These are phyloP conservation scores for Phyllotreta cruciferae DNA, from an alignment of 2,888 invertebrate species.

Conservation along the genomic window DNA sequence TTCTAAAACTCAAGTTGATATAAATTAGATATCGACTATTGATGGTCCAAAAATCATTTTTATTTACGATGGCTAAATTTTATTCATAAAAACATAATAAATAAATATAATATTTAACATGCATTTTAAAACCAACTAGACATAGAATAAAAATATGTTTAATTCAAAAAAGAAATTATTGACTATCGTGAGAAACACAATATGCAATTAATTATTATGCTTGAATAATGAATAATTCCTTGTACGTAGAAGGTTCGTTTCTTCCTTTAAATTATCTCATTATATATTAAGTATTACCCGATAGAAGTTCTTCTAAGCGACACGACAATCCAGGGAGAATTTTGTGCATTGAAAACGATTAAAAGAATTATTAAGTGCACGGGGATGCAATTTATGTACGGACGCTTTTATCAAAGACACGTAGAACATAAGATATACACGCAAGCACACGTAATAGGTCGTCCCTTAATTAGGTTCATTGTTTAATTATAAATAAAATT, in stretches of 20 bases:
- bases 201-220: conserved; percentile 18
- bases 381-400: conserved; percentile 10
- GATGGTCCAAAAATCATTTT: no score
- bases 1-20: no score
- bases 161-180: conserved; percentile 3
- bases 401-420: background rate
- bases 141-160: background rate
- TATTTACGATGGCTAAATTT: no score
- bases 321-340: conserved; percentile 22
- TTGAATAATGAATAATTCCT: conserved; percentile 17
- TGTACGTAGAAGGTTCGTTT: conserved; percentile 4
- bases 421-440: no score
- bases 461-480: no score
- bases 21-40: no score
- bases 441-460: no score
- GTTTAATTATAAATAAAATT: no score
- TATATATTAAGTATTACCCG: conserved; percentile 19
- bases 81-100: no score
- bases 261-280: conserved; percentile 27
- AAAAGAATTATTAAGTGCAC: conserved; percentile 25
- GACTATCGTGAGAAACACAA: conserved; percentile 17
- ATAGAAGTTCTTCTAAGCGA: conserved; percentile 16
- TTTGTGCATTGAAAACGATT: conserved; percentile 11
- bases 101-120: no score
- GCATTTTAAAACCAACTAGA: no score